Conservation (phyloP, 2,113 vertebrate genomes). For the Charadrius vociferus region DNA sequence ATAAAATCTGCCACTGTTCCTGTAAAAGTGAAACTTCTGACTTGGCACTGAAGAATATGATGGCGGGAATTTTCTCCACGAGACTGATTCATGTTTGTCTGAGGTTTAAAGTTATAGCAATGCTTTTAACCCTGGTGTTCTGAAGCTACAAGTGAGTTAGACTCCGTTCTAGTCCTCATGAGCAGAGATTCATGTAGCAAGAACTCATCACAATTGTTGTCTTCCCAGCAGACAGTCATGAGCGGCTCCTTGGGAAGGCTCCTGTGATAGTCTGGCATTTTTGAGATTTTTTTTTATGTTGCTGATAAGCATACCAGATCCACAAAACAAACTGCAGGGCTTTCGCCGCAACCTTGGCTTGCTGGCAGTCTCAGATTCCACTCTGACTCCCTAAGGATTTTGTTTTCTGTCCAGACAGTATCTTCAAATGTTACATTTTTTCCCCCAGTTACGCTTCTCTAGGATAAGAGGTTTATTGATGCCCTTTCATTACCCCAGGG, state of each 20-base stretch:
- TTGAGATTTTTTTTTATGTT: background rate
- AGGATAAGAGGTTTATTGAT: background rate
- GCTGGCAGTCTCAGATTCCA: background rate
- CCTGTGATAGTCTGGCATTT: background rate
- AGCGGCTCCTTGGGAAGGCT: background rate
- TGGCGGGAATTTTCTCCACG: background rate
- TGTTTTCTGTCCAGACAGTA: background rate
- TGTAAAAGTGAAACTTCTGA: background rate
- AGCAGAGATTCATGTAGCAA: background rate
- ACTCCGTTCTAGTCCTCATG: background rate
- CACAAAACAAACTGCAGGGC: background rate
- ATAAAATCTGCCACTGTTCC: background rate
- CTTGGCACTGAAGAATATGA: background rate
- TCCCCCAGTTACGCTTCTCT: background rate
- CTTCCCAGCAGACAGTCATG: background rate
- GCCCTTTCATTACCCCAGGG: background rate
- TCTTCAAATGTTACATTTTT: background rate
- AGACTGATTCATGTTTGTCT: background rate
- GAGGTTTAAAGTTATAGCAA: background rate
- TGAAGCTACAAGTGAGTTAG: background rate
- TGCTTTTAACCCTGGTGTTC: background rate
- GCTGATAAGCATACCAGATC: conserved; percentile 38
- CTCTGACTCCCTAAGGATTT: background rate
- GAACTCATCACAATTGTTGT: background rate
- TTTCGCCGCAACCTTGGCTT: background rate